A percentile compares a stretch with the other conserved stretches of the same genome.
Evolutionary conservation across 2,888 invertebrate species (phyloP).

Genomic region (Dryobota labecula): DNA sequence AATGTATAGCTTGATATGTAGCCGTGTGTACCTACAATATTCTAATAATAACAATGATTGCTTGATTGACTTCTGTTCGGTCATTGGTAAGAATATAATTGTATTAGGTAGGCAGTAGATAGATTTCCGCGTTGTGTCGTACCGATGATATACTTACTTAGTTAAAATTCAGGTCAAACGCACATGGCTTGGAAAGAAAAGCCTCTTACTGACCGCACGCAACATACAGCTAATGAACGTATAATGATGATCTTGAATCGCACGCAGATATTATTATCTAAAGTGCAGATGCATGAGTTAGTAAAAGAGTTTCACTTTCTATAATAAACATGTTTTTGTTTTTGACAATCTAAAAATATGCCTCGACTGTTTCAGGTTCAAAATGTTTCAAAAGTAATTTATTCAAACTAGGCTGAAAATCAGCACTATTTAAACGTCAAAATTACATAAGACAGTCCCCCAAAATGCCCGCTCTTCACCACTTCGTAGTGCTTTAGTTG

Average conservation of each 20-base stretch:
- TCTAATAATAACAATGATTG: background rate
- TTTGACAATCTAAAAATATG: background rate
- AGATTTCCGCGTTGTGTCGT: background rate
- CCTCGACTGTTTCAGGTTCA: background rate
- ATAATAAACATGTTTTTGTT: background rate
- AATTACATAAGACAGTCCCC: too few relatives aligned
- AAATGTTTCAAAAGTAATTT: too few relatives aligned
- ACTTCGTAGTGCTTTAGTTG: too few relatives aligned
- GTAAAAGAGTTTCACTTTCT: slow-evolving; percentile 24
- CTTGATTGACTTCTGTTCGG: background rate
- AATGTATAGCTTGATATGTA: too few relatives aligned
- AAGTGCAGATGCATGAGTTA: slow-evolving; percentile 16
- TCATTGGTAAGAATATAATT: too few relatives aligned
- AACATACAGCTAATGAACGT: slow-evolving; percentile 45
- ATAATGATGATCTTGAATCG: slow-evolving; percentile 41
- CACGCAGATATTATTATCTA: slow-evolving; percentile 36
- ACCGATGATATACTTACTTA: background rate
- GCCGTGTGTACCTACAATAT: background rate
- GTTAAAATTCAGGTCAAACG: slow-evolving; percentile 28
- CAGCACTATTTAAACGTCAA: too few relatives aligned
- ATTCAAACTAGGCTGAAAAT: too few relatives aligned
- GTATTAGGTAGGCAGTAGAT: background rate
- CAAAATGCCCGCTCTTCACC: too few relatives aligned
- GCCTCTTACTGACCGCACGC: slow-evolving; percentile 40
- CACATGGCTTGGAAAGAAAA: slow-evolving; percentile 30